Evolutionary conservation across 2,888 invertebrate species (phyloP).

Genomic region (Drosophila atripex): DNA sequence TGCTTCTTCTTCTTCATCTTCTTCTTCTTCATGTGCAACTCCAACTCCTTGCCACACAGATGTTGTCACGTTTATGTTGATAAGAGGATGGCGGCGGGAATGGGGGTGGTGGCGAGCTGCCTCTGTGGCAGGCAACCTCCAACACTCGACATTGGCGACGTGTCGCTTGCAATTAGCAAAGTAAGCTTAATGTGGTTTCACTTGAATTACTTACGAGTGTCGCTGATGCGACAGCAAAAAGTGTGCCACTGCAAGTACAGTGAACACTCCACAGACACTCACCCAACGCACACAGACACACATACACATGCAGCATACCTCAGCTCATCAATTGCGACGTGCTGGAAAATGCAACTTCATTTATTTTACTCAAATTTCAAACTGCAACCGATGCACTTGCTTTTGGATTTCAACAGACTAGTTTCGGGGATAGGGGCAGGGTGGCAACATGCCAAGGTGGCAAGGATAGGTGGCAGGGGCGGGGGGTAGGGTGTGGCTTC

Average conservation of each 20-base stretch:
- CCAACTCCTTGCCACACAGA: slow-evolving; percentile 35
- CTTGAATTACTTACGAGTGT: slow-evolving; percentile 79
- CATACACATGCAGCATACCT: neutral
- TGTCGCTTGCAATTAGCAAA: slow-evolving; percentile 82
- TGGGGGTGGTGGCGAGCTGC: no score
- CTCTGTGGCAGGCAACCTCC: slow-evolving; percentile 27
- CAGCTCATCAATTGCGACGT: slow-evolving; percentile 39
- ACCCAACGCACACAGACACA: neutral
- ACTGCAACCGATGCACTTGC: slow-evolving; percentile 54
- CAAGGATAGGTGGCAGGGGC: neutral
- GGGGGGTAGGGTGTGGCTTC: neutral
- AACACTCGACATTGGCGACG: slow-evolving; percentile 56
- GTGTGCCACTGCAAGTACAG: slow-evolving; percentile 9
- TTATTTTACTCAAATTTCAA: slow-evolving; percentile 59
- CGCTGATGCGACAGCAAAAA: slow-evolving; percentile 42
- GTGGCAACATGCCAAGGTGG: neutral
- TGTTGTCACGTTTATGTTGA: slow-evolving; percentile 63
- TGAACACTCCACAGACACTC: neutral
- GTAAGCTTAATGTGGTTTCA: slow-evolving; percentile 82
- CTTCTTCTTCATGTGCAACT: slow-evolving; percentile 4
- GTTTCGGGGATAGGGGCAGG: neutral
- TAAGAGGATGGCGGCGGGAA: slow-evolving; percentile 29
- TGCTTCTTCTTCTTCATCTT: neutral
- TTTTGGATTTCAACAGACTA: neutral
- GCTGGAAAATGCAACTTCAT: slow-evolving; percentile 64